Percentiles rank a stretch among this genome's conserved stretches.
Conservation (phyloP, 1,140 invertebrate genomes). For the Heliconius congener region DNA sequence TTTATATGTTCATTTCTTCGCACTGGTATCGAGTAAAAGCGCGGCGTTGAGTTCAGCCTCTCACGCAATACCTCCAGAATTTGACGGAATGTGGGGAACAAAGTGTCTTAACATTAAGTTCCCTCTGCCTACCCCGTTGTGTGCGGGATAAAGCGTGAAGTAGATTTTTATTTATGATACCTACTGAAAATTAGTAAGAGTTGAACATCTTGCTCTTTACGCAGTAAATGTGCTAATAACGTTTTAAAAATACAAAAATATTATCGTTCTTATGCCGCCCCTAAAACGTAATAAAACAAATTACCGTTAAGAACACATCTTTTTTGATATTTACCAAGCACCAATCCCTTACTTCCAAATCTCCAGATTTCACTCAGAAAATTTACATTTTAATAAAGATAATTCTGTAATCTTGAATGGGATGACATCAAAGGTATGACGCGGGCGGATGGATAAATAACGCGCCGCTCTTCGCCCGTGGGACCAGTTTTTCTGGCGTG, state of each 20-base stretch:
- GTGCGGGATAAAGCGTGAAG: too few species aligned
- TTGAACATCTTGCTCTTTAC: too few species aligned
- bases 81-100: too few species aligned
- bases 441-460: conserved; percentile 26
- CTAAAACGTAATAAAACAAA: not conserved
- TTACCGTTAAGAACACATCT: not conserved
- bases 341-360: not conserved
- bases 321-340: not conserved
- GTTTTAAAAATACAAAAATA: not conserved
- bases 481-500: conserved; percentile 25
- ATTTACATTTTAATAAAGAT: conserved; percentile 10
- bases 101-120: too few species aligned
- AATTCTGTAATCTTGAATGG: conserved; percentile 5
- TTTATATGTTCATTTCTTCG: too few species aligned
- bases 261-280: not conserved
- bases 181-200: too few species aligned
- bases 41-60: too few species aligned
- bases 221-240: too few species aligned
- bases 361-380: not conserved
- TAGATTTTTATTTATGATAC: too few species aligned
- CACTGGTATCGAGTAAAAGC: too few species aligned
- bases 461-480: conserved; percentile 3
- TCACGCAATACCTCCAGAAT: too few species aligned
- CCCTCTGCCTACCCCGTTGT: too few species aligned
- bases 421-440: conserved; percentile 9